Conservation (phyloP, 1,140 invertebrate genomes). For the Anastrepha obliqua region DNA sequence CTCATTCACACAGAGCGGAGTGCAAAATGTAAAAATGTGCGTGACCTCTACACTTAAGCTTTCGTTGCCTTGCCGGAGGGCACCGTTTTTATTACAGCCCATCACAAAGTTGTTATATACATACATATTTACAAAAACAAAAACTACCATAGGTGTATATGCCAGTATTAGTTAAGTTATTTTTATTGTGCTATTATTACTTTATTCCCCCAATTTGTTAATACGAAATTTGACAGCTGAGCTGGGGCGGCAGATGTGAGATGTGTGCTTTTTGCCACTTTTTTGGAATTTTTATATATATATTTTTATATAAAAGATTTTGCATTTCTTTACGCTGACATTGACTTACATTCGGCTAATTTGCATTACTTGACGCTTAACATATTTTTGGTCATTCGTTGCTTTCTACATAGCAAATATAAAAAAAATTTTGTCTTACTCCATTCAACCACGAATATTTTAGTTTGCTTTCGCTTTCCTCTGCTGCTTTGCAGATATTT, state of each 20-base stretch:
- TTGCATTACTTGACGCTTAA: constrained; percentile 1
- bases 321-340: constrained; percentile 32
- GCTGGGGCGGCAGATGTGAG: neutral
- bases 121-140: neutral
- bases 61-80: neutral
- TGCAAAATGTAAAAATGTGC: constrained; percentile 5
- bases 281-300: neutral
- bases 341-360: constrained; percentile 49
- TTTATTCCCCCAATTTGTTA: neutral
- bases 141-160: neutral
- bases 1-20: neutral
- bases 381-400: constrained; percentile 4
- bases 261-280: neutral
- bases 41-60: constrained; percentile 8
- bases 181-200: constrained; percentile 17
- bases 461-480: too few species aligned
- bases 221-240: neutral
- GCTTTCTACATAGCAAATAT: neutral
- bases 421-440: too few species aligned
- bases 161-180: neutral
- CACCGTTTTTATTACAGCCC: constrained; percentile 22
- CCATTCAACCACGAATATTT: too few species aligned
- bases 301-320: constrained; percentile 19
- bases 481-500: too few species aligned
- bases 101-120: constrained; percentile 15